Evolutionary conservation across 2,797 vertebrate species (phyloP).

Genomic region (Channallabes apus): DNA sequence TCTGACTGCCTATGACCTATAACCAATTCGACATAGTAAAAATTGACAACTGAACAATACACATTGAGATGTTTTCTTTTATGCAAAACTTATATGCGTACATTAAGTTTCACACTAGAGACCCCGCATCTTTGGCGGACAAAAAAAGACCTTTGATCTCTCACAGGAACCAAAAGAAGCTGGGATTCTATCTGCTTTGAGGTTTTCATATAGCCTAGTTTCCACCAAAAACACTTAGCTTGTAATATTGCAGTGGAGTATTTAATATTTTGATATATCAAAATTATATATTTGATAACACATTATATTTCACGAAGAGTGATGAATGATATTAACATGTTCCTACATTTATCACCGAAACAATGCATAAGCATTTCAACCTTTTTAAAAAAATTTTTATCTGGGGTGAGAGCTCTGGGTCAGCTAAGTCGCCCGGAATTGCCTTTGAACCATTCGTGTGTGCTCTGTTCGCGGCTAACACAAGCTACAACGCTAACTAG

Average conservation of each 20-base stretch:
- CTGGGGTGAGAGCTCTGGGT: too few species aligned
- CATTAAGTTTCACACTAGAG: not conserved
- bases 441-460: too few species aligned
- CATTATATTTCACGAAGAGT: not conserved
- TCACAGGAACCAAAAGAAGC: not conserved
- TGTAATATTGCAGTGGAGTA: not conserved
- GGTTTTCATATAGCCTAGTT: not conserved
- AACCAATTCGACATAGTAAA: too few species aligned
- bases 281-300: not conserved
- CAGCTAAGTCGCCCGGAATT: too few species aligned
- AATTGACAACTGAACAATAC: not conserved
- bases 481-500: too few species aligned
- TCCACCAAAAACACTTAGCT: not conserved
- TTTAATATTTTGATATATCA: not conserved
- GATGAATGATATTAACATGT: not conserved
- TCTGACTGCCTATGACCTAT: too few species aligned
- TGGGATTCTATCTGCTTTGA: not conserved
- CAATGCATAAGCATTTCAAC: too few species aligned
- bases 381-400: too few species aligned
- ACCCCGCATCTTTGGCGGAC: not conserved
- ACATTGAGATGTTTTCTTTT: not conserved
- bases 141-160: not conserved
- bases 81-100: not conserved
- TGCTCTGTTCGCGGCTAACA: too few species aligned
- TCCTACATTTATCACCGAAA: not conserved